phyloP scores from a whole-genome alignment of 2,797 vertebrate species.

The Crax fasciolata region DNA sequence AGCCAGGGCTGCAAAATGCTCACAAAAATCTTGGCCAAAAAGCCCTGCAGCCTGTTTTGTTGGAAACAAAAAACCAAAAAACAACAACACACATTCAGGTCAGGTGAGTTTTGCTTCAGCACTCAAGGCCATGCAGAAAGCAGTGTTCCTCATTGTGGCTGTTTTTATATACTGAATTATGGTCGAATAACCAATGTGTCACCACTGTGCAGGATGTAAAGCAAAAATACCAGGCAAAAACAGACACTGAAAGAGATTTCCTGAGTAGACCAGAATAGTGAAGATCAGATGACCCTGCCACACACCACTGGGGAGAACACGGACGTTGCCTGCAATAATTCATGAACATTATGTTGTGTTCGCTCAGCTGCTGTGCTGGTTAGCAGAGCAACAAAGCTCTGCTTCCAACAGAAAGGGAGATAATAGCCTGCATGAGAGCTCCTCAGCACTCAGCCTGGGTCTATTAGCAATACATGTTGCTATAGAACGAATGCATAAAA shows the following conservation, averaged over 20 bases:
- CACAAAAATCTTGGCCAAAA: background rate
- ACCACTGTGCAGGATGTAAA: background rate
- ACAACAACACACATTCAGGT: background rate
- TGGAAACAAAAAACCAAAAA: background rate
- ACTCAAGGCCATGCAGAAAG: conserved; percentile 21
- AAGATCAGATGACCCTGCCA: conserved; percentile 45
- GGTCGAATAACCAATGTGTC: background rate
- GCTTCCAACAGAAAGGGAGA: background rate
- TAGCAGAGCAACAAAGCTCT: conserved; percentile 5
- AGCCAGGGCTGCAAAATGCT: background rate
- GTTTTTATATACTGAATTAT: conserved; percentile 30
- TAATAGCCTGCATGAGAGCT: background rate
- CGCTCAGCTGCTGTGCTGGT: conserved; percentile 7
- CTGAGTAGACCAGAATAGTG: background rate
- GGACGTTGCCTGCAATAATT: conserved; percentile 1
- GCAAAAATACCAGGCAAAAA: conserved; percentile 18
- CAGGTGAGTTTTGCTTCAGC: conserved; percentile 27
- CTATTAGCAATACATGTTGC: background rate
- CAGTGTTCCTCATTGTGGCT: background rate
- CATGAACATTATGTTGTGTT: conserved; percentile 4
- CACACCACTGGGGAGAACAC: background rate
- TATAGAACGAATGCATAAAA: background rate
- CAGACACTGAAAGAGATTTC: conserved; percentile 30
- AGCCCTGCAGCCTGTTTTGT: background rate
- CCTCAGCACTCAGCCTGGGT: background rate